Conservation (phyloP, 1,140 invertebrate species). For the Cotesia vestalis region DNA sequence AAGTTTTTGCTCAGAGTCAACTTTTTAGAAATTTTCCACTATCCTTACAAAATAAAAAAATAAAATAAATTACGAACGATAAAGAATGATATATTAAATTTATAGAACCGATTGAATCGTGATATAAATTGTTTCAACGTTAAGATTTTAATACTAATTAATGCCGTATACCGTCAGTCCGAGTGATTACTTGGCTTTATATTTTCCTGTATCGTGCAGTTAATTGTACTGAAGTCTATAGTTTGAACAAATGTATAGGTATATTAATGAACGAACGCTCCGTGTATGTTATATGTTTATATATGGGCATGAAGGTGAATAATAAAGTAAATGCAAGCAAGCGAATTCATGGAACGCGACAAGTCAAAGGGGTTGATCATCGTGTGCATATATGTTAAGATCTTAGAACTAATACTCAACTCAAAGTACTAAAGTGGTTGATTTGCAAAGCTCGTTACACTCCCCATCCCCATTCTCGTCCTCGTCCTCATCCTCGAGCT, state of each 20-base stretch:
- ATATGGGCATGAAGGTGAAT: slow-evolving; percentile 8
- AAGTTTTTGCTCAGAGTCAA: no score
- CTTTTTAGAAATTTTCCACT: no score
- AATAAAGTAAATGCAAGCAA: slow-evolving; percentile 16
- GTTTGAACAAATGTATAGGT: no score
- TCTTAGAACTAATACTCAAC: not conserved
- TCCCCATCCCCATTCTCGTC: not conserved
- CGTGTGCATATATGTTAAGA: no score
- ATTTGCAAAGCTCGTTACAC: slow-evolving; percentile 10
- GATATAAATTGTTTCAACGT: not conserved
- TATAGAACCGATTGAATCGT: slow-evolving; percentile 1
- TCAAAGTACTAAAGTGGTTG: slow-evolving; percentile 2
- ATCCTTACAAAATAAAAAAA: no score
- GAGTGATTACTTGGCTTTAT: slow-evolving; percentile 14
- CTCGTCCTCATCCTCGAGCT: not conserved
- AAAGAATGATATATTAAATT: not conserved
- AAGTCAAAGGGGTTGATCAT: no score
- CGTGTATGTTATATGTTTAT: no score
- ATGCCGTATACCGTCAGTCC: not conserved
- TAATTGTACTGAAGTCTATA: slow-evolving; percentile 22
- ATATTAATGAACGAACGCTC: no score
- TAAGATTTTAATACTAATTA: slow-evolving; percentile 19
- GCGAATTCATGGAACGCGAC: slow-evolving; percentile 3
- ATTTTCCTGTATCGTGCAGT: slow-evolving; percentile 17
- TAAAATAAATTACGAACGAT: no score